Evolutionary conservation across 2,888 invertebrate genomes (phyloP).

Genomic region (Agriopis leucophaearia): DNA sequence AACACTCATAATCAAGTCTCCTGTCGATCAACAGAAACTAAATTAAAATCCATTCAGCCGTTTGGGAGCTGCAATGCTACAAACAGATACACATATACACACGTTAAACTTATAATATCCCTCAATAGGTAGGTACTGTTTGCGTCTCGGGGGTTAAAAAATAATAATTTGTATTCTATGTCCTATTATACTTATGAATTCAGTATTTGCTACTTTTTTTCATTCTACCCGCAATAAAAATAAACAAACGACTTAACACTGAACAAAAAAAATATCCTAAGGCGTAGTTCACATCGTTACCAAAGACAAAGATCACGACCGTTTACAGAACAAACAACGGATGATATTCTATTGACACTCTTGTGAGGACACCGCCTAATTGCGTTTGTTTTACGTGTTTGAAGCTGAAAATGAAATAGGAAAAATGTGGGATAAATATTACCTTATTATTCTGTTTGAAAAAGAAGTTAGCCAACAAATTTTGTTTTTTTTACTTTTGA

Average conservation of each 20-base stretch:
- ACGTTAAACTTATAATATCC: no score
- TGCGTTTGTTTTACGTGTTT: slow-evolving; percentile 71
- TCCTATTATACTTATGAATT: no score
- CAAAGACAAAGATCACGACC: slow-evolving; percentile 66
- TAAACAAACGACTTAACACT: background rate
- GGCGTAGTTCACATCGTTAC: slow-evolving; percentile 47
- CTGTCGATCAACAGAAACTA: no score
- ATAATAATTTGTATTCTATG: no score
- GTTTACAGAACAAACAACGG: slow-evolving; percentile 57
- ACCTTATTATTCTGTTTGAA: slow-evolving; percentile 4
- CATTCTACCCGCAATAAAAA: background rate
- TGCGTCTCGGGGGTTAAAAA: no score
- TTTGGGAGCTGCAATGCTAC: no score
- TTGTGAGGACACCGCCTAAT: slow-evolving; percentile 63
- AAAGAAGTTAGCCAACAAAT: background rate
- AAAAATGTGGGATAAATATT: slow-evolving; percentile 29
- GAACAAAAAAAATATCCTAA: background rate
- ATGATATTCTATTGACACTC: slow-evolving; percentile 57
- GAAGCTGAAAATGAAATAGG: slow-evolving; percentile 47
- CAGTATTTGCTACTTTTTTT: background rate
- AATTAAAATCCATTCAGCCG: no score
- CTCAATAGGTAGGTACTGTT: no score
- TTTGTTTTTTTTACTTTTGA: background rate
- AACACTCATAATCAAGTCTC: no score
- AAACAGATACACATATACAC: no score